Evolutionary conservation across 1,140 invertebrate genomes (phyloP).

Genomic region (Mylabris phalerata): DNA sequence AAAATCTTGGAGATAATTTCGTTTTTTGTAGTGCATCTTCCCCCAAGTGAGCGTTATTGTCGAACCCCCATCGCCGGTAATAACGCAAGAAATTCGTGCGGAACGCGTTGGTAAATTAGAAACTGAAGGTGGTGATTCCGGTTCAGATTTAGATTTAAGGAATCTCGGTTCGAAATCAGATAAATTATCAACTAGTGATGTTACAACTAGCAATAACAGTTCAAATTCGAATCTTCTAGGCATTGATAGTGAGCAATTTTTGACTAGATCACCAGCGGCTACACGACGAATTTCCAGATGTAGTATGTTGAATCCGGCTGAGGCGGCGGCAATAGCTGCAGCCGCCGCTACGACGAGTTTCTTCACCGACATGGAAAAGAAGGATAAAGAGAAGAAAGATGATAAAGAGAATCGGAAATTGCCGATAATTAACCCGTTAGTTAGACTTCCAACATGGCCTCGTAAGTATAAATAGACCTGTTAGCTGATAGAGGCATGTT

Average conservation of each 20-base stretch:
- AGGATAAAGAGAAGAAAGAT: constrained; percentile 36
- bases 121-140: constrained; percentile 28
- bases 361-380: constrained; percentile 35
- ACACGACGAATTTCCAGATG: constrained; percentile 71
- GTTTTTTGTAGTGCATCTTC: constrained; percentile 37
- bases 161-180: constrained; percentile 43
- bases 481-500: background rate
- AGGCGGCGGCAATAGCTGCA: constrained; percentile 51
- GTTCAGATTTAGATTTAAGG: constrained; percentile 43
- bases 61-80: constrained; percentile 59
- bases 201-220: constrained; percentile 36
- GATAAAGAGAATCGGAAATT: constrained; percentile 52
- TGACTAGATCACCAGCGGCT: constrained; percentile 63
- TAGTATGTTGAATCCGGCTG: constrained; percentile 62
- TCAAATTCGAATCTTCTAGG: constrained; percentile 52
- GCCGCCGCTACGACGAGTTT: constrained; percentile 47
- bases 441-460: constrained; percentile 79
- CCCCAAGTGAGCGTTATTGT: constrained; percentile 62
- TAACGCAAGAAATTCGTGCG: constrained; percentile 41
- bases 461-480: constrained; percentile 50
- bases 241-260: constrained; percentile 53
- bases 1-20: background rate
- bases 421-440: constrained; percentile 86
- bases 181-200: constrained; percentile 38
- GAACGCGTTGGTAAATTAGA: constrained; percentile 45